Conservation (phyloP, 1,140 invertebrate species). For the Thaumatotibia leucotreta region DNA sequence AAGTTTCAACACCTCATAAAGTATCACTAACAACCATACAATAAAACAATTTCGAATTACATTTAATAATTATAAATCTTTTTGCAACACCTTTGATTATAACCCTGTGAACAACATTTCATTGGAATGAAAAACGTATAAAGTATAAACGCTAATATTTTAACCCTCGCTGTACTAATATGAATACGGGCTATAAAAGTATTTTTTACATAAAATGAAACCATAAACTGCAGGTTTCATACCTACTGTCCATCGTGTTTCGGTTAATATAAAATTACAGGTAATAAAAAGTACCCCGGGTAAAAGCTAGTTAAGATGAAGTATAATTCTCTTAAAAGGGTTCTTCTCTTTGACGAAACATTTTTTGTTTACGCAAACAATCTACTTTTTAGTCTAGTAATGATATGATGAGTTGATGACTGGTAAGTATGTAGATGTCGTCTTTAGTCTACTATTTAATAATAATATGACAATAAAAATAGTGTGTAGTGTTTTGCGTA, state of each 20-base stretch:
- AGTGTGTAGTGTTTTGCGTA: too few species aligned
- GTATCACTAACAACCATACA: not conserved
- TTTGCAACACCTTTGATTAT: not conserved
- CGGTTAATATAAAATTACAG: slow-evolving; percentile 59
- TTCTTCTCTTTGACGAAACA: not conserved
- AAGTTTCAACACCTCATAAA: not conserved
- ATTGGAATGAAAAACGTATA: slow-evolving; percentile 16
- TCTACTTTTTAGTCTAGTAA: too few species aligned
- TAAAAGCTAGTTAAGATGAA: not conserved
- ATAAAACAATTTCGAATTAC: not conserved
- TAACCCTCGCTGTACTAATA: too few species aligned
- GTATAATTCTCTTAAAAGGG: not conserved
- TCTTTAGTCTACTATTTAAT: too few species aligned
- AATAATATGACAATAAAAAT: too few species aligned
- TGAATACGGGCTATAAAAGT: slow-evolving; percentile 19
- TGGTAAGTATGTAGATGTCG: too few species aligned
- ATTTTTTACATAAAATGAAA: slow-evolving; percentile 26
- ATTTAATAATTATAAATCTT: not conserved
- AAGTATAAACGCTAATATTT: too few species aligned
- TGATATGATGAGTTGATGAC: too few species aligned
- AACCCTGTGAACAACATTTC: not conserved
- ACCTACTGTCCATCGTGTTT: slow-evolving; percentile 39
- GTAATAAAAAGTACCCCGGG: slow-evolving; percentile 37
- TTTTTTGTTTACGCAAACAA: too few species aligned
- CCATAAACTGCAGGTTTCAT: slow-evolving; percentile 40